Base-by-base conservation (phyloP, 2,888 invertebrate species). In the Pyrgus malvae region DNA sequence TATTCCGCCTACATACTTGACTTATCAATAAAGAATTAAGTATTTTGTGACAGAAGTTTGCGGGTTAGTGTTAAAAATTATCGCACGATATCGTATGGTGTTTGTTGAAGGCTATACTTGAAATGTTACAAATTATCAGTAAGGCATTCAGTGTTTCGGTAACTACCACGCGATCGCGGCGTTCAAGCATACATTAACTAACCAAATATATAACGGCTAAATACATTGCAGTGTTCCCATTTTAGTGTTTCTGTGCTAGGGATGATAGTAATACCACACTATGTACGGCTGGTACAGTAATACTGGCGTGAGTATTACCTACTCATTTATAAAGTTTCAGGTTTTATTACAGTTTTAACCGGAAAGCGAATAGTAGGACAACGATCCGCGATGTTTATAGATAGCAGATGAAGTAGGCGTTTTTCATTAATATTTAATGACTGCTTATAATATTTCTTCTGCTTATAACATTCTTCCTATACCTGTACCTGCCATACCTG, bases 251-350 rank as follows among this genome's bases (percentile, higher is more conserved):
- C 8, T n/a, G 17, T 46, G 29, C 11, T 44, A 25, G 9, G 33
- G 25, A 33, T 42, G 59, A 59, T 44, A 17, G 17, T 31, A 45
- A 19, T 46, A 46, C 33, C 9, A 45, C 49, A 63, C 58, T 57
- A 75, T 78, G 76, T 68, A 68, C 62, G 72, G 70, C 64, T 69
- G 62, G 66, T 72, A 63, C 66, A 70, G 61, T 59, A 68, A 63
- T 62, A 62, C 63, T 48, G 55, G 60, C 49, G 72, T 79, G 68
- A 79, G 79, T 79, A 77, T 61, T 63, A 55, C 42, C 51, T 55
- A 37, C 11, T 48, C 23, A 41, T 31, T 31, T 17, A 8, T 23
- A 9, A 12, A 12, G 12, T 31, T 31, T 31, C 31, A 33, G 14
- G 8, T 31, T 12, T 31, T 31, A 31, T 3, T 29, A n/a, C n/a